phyloP scores from a whole-genome alignment of 2,113 vertebrate species.

The Ciconia maguari region DNA sequence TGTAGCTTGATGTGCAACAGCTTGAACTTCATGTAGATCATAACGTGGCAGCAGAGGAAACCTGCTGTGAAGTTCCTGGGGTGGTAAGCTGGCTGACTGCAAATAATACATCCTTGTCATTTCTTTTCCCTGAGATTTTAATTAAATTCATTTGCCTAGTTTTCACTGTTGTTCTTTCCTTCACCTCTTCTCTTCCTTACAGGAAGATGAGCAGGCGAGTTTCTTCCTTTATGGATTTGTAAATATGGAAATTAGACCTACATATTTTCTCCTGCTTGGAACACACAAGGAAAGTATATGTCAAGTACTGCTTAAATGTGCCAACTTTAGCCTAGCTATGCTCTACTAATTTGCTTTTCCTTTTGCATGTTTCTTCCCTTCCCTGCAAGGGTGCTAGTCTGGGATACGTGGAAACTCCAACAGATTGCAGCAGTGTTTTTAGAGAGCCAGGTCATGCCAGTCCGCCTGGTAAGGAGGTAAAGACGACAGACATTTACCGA shows the following conservation, averaged over 20 bases:
- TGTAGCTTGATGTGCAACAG: neutral
- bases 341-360: neutral
- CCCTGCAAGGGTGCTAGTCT: neutral
- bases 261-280: neutral
- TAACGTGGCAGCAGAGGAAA: neutral
- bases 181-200: neutral
- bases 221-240: neutral
- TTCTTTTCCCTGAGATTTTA: neutral
- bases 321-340: neutral
- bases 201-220: neutral
- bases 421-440: constrained; percentile 71
- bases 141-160: neutral
- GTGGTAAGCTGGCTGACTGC: neutral
- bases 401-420: constrained; percentile 17
- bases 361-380: neutral
- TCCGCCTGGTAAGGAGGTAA: constrained; percentile 68
- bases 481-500: neutral
- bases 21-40: neutral
- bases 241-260: neutral
- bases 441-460: constrained; percentile 72
- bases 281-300: neutral
- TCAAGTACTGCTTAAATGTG: neutral
- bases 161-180: neutral
- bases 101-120: neutral
- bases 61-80: neutral